Evolutionary conservation across 2,113 vertebrate genomes (phyloP).

Genomic region (Cariama cristata): DNA sequence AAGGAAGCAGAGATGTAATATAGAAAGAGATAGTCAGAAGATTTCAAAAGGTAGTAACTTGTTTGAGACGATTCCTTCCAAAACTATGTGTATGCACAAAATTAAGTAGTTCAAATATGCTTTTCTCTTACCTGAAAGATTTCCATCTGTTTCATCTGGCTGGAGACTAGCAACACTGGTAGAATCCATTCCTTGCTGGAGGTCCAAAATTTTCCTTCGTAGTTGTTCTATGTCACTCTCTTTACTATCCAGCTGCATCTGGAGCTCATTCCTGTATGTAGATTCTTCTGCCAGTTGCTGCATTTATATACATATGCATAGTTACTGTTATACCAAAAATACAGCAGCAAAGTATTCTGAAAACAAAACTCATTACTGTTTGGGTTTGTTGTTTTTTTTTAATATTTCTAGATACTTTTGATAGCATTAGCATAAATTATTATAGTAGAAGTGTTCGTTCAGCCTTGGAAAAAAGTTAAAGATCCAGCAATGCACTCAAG

Average conservation of each 20-base stretch:
- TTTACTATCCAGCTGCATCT: slow-evolving; percentile 98
- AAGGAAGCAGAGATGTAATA: neutral
- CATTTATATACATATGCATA: slow-evolving; percentile 1
- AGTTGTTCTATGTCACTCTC: slow-evolving; percentile 98
- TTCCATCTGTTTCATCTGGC: slow-evolving; percentile 91
- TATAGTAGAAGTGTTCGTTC: neutral
- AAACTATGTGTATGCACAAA: neutral
- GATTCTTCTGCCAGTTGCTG: slow-evolving; percentile 95
- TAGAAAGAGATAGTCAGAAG: neutral
- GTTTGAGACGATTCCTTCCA: neutral
- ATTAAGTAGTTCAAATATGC: neutral
- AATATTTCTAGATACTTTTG: neutral
- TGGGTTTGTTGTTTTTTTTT: neutral
- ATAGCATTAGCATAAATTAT: neutral
- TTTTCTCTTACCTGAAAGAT: slow-evolving; percentile 84
- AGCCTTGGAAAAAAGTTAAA: neutral
- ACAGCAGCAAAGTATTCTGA: neutral
- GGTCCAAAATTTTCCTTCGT: slow-evolving; percentile 89
- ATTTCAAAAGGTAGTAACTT: neutral
- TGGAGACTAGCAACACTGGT: slow-evolving; percentile 93
- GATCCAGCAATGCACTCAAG: neutral
- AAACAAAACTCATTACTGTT: neutral
- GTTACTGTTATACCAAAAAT: neutral
- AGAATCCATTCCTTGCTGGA: slow-evolving; percentile 92
- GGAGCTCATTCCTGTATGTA: slow-evolving; percentile 91